phyloP scores from a whole-genome alignment of 37 sponge, comb jelly and placozoan genomes.

The Oscarella lobularis region DNA sequence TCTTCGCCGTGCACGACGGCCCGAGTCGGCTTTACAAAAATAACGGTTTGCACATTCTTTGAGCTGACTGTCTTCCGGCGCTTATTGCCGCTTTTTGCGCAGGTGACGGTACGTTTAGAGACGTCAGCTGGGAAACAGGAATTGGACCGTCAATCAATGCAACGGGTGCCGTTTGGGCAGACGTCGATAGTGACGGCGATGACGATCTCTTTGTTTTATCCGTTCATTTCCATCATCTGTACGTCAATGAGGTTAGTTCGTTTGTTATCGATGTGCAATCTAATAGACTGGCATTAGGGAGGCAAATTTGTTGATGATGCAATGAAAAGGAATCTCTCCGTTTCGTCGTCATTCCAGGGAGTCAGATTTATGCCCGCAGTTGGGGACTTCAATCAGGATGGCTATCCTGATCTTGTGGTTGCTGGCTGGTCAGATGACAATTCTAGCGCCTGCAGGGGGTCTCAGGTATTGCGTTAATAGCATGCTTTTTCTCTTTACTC shows the following conservation, averaged over 20 bases:
- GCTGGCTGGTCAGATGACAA: conserved; percentile 5
- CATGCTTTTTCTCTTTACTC: too few species aligned
- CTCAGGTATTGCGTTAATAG: too few species aligned
- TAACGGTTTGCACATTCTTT: too few species aligned
- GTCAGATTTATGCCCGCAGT: too few species aligned
- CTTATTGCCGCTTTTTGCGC: too few species aligned
- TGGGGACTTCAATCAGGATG: conserved; percentile 3
- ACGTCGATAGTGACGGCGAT: conserved; percentile 7
- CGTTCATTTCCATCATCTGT: conserved; percentile 5
- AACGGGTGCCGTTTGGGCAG: conserved; percentile 4
- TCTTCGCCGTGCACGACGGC: background rate
- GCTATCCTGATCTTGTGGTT: conserved; percentile 1
- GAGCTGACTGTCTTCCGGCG: too few species aligned
- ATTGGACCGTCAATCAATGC: background rate
- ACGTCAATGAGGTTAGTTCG: background rate
- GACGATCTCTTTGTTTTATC: background rate
- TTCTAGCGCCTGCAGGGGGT: too few species aligned
- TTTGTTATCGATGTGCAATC: too few species aligned
- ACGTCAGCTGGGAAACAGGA: background rate
- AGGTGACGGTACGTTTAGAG: background rate
- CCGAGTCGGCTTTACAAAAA: background rate
- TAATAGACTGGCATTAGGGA: too few species aligned
- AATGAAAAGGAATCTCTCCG: too few species aligned
- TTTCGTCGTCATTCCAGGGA: too few species aligned
- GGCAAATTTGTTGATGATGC: too few species aligned